Evolutionary conservation across 2,113 vertebrate genomes (phyloP).

Genomic region (Bothrops jararaca): DNA sequence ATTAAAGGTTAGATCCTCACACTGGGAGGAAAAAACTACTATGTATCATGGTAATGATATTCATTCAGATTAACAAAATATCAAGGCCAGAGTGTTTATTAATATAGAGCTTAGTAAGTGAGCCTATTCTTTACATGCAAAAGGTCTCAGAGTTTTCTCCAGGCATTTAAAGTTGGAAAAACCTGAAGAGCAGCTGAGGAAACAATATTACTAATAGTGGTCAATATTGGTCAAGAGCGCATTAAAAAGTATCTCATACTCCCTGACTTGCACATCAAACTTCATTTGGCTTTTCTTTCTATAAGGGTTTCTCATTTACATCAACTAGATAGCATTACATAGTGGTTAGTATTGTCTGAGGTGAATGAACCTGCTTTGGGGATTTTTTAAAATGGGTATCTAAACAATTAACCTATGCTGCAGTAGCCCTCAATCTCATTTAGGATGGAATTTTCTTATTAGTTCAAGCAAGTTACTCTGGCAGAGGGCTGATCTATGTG

Average conservation of each 20-base stretch:
- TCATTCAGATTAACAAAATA: slow-evolving; percentile 44
- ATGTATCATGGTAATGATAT: slow-evolving; percentile 27
- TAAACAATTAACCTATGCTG: slow-evolving; percentile 49
- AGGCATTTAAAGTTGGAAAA: neutral
- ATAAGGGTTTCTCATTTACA: neutral
- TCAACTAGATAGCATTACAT: neutral
- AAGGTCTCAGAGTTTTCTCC: neutral
- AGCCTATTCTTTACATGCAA: neutral
- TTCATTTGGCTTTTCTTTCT: neutral
- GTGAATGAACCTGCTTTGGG: slow-evolving; percentile 7
- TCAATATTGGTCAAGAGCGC: neutral
- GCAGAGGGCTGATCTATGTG: slow-evolving; percentile 60
- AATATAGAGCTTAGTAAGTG: neutral
- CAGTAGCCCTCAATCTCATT: slow-evolving; percentile 48
- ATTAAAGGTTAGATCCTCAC: neutral
- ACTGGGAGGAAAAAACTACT: neutral
- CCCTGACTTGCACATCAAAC: neutral
- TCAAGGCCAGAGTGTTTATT: slow-evolving; percentile 5
- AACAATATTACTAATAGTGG: neutral
- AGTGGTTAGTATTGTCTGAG: neutral
- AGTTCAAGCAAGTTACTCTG: slow-evolving; percentile 51
- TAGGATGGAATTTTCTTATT: slow-evolving; percentile 44
- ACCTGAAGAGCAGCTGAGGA: neutral
- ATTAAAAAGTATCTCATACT: neutral
- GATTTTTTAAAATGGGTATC: slow-evolving; percentile 24